Percentiles rank a stretch among this genome's conserved stretches.
These are phyloP conservation scores for Druon quercuslanigerum DNA, from an alignment of 1,140 invertebrate genomes.

Conservation along the genomic window DNA sequence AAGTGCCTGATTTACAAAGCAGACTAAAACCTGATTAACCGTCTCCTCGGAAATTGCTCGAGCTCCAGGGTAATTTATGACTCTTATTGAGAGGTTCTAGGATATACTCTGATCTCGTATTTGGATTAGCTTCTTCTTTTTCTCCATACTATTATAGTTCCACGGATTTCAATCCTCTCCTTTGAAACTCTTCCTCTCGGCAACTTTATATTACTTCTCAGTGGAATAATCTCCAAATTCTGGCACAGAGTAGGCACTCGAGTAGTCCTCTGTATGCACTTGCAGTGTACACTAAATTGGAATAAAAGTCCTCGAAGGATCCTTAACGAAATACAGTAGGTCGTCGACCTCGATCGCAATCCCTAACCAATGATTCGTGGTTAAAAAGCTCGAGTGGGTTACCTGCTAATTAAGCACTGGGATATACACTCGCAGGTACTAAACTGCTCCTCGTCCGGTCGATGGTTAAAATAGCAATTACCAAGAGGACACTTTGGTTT, in stretches of 20 bases:
- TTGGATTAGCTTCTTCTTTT: background rate
- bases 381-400: constrained; percentile 28
- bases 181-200: background rate
- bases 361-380: constrained; percentile 25
- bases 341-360: constrained; percentile 23
- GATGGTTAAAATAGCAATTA: constrained; percentile 13
- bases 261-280: constrained; percentile 2
- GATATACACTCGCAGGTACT: background rate
- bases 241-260: constrained; percentile 14
- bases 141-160: background rate
- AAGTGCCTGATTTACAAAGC: background rate
- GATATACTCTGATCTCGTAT: background rate
- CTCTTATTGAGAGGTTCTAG: background rate
- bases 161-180: background rate
- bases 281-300: constrained; percentile 20
- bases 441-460: constrained; percentile 1
- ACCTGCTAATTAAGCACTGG: constrained; percentile 25
- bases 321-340: background rate
- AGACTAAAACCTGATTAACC: background rate
- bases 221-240: constrained; percentile 8
- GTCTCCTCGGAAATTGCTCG: background rate
- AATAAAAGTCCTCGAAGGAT: constrained; percentile 19
- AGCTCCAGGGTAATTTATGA: background rate
- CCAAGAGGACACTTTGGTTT: constrained; percentile 23
- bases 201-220: constrained; percentile 24